These are phyloP conservation scores for Neoascia interrupta DNA, from an alignment of 2,888 invertebrate species.

Conservation along the genomic window DNA sequence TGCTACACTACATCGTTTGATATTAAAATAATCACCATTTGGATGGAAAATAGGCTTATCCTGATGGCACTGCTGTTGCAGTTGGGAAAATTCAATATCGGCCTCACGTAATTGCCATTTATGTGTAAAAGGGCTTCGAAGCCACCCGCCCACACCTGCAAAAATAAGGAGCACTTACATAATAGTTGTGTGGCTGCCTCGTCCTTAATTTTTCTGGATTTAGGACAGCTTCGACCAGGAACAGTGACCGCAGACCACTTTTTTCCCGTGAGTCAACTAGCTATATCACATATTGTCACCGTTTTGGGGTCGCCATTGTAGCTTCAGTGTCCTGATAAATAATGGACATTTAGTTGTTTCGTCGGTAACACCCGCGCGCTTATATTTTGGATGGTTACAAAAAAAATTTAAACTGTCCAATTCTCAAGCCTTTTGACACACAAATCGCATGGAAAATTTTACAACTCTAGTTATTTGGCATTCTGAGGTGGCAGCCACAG, in stretches of 20 bases:
- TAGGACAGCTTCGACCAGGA: too few relatives aligned
- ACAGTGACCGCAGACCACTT: conserved; percentile 20
- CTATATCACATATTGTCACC: neutral
- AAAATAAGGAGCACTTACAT: conserved; percentile 10
- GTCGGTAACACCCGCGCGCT: too few relatives aligned
- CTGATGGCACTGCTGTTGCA: conserved; percentile 1
- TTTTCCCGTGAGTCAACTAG: conserved; percentile 5
- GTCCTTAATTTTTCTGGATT: too few relatives aligned
- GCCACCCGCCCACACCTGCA: conserved; percentile 10
- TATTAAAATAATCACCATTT: conserved; percentile 53
- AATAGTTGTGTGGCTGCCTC: too few relatives aligned
- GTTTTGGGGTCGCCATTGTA: too few relatives aligned
- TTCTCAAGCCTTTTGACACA: conserved; percentile 10
- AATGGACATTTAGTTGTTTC: conserved; percentile 5
- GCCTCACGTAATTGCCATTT: conserved; percentile 41
- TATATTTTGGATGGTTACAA: too few relatives aligned
- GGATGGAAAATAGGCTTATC: conserved; percentile 18
- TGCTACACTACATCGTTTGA: conserved; percentile 37
- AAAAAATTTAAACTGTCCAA: conserved; percentile 31
- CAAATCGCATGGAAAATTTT: conserved; percentile 32
- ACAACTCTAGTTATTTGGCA: conserved; percentile 58
- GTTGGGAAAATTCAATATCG: conserved; percentile 44
- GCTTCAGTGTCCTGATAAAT: neutral
- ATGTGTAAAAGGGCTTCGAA: too few relatives aligned
- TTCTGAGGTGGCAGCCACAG: conserved; percentile 16